These are phyloP conservation scores for Dryadula phaetusa DNA, from an alignment of 2,888 invertebrate species.

Conservation along the genomic window DNA sequence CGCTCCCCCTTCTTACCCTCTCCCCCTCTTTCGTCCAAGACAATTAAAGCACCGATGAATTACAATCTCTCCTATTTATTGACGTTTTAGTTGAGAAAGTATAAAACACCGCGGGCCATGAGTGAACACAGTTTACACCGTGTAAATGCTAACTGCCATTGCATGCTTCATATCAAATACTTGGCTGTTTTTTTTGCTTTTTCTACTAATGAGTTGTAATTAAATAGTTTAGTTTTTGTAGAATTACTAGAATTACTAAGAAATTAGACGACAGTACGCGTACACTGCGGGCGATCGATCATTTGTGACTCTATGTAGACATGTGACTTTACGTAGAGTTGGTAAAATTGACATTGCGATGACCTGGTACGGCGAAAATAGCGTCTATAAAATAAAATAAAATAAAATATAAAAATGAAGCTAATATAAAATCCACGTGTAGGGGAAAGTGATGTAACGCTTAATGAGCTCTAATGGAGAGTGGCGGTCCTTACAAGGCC, in stretches of 20 bases:
- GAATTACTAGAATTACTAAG: constrained; percentile 1
- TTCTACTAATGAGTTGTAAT: constrained; percentile 9
- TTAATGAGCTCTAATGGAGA: constrained; percentile 27
- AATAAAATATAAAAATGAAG: background rate
- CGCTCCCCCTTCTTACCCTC: constrained; percentile 47
- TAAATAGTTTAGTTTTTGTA: background rate
- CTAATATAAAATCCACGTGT: constrained; percentile 22
- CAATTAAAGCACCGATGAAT: constrained; percentile 55
- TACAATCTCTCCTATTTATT: constrained; percentile 43
- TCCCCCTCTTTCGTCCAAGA: constrained; percentile 42
- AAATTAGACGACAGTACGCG: too few relatives aligned
- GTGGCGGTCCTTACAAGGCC: constrained; percentile 39
- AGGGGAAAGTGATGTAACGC: constrained; percentile 21
- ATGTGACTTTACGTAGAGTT: background rate
- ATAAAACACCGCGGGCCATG: constrained; percentile 31
- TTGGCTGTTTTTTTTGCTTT: background rate
- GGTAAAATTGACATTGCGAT: background rate
- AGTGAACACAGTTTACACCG: constrained; percentile 9
- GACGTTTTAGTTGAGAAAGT: constrained; percentile 39
- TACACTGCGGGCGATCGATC: background rate
- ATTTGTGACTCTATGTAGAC: background rate
- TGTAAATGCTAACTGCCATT: constrained; percentile 4
- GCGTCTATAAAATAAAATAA: constrained; percentile 10
- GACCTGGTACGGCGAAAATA: constrained; percentile 11
- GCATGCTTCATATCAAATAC: constrained; percentile 11